A percentile compares a stretch with the other conserved stretches of the same genome.
phyloP scores from a whole-genome alignment of 2,113 vertebrate species.

The Pteronura brasiliensis region DNA sequence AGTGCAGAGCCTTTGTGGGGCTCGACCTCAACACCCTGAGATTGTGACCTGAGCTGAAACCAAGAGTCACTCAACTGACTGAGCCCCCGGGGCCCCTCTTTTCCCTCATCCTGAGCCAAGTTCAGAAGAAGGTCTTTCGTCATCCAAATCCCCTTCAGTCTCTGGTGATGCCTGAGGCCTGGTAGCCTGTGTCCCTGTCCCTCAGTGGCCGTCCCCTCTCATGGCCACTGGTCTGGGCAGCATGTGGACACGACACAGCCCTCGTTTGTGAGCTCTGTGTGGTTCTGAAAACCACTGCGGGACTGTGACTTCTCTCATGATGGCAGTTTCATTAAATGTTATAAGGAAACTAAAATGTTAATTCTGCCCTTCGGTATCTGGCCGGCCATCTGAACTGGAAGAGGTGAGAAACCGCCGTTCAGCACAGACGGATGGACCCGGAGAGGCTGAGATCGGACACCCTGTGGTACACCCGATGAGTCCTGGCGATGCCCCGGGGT shows the following conservation, averaged over 20 bases:
- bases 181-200: not conserved
- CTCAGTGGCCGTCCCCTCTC: not conserved
- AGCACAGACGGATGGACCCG: not conserved
- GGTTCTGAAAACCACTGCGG: not conserved
- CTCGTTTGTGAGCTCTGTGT: not conserved
- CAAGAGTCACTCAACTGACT: too few species aligned
- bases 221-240: not conserved
- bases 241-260: not conserved
- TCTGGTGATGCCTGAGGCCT: not conserved
- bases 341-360: not conserved
- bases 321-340: not conserved
- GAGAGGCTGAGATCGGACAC: not conserved
- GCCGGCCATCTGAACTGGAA: not conserved
- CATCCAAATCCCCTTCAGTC: too few species aligned
- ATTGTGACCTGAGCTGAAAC: too few species aligned
- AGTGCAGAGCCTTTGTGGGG: too few species aligned
- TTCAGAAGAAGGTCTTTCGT: not conserved
- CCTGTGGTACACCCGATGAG: not conserved
- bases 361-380: not conserved
- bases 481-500: not conserved
- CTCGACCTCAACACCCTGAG: too few species aligned
- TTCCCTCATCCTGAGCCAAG: not conserved
- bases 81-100: too few species aligned
- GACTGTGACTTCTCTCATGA: not conserved
- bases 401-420: not conserved